phyloP scores from a whole-genome alignment of 2,113 vertebrate genomes.

The Parus major region DNA sequence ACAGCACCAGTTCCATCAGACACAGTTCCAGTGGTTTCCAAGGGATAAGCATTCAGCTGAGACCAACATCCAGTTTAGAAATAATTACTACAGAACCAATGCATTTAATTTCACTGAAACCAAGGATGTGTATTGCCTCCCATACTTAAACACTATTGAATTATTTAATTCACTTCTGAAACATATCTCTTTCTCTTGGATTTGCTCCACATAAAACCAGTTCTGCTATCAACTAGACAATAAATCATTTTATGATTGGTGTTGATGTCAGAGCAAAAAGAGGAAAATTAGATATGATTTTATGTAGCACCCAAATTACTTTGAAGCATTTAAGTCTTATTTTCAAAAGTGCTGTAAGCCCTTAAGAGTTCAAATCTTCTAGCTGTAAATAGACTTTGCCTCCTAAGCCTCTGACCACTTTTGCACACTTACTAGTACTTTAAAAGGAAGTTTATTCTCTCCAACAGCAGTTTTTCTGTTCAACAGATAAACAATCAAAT shows the following conservation, averaged over 20 bases:
- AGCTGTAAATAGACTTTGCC: background rate
- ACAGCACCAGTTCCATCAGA: background rate
- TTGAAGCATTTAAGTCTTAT: constrained; percentile 16
- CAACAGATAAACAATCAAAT: background rate
- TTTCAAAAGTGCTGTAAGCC: constrained; percentile 10
- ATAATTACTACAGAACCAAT: background rate
- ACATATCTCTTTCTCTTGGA: constrained; percentile 1
- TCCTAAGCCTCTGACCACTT: background rate
- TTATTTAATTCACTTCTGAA: constrained; percentile 30
- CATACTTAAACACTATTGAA: background rate
- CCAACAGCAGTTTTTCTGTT: background rate
- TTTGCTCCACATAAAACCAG: background rate
- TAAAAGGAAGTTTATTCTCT: constrained; percentile 2
- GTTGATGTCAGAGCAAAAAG: constrained; percentile 9
- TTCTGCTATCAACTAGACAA: constrained; percentile 1
- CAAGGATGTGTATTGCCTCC: background rate
- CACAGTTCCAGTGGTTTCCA: background rate
- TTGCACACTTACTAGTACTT: background rate
- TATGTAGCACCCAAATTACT: constrained; percentile 7
- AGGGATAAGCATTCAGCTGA: background rate
- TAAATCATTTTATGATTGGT: constrained; percentile 14
- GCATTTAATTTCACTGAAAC: constrained; percentile 1
- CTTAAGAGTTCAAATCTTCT: background rate
- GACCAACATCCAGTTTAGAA: background rate
- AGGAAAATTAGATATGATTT: constrained; percentile 20